Evolutionary conservation across 2,888 invertebrate species (phyloP).

Genomic region (Pachliopta kotzebuea): DNA sequence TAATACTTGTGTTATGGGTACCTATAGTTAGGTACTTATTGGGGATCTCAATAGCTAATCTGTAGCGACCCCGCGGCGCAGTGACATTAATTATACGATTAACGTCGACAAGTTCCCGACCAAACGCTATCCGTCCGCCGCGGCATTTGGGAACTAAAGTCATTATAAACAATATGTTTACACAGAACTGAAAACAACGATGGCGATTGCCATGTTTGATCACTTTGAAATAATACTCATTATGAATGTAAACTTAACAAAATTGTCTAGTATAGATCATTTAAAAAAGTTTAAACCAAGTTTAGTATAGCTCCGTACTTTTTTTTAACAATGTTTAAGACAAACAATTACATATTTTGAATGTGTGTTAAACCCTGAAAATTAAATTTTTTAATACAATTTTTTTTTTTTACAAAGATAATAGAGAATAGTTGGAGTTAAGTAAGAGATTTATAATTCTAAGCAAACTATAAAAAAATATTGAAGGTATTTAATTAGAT

Average conservation of each 20-base stretch:
- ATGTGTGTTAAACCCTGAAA: too few relatives aligned
- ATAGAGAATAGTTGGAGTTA: neutral
- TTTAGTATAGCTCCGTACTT: too few relatives aligned
- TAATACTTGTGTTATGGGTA: neutral
- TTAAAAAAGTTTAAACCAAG: too few relatives aligned
- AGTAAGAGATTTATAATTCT: neutral
- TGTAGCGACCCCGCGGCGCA: constrained; percentile 7
- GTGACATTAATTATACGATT: constrained; percentile 29
- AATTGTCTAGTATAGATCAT: neutral
- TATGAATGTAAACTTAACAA: neutral
- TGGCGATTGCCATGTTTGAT: neutral
- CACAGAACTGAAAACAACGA: constrained; percentile 7
- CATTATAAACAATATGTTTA: constrained; percentile 26
- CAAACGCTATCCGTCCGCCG: constrained; percentile 26
- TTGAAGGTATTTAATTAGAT: neutral
- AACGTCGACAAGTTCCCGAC: constrained; percentile 30
- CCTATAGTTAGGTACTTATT: constrained; percentile 3
- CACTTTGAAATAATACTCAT: neutral
- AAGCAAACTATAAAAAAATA: neutral
- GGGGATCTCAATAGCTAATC: constrained; percentile 26
- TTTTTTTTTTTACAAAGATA: too few relatives aligned
- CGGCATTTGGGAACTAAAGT: constrained; percentile 28
- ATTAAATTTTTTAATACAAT: too few relatives aligned
- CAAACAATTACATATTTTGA: too few relatives aligned
- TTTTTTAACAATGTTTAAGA: too few relatives aligned